Conservation (phyloP, 2,113 vertebrate species). For the Ariopsis seemanni region DNA sequence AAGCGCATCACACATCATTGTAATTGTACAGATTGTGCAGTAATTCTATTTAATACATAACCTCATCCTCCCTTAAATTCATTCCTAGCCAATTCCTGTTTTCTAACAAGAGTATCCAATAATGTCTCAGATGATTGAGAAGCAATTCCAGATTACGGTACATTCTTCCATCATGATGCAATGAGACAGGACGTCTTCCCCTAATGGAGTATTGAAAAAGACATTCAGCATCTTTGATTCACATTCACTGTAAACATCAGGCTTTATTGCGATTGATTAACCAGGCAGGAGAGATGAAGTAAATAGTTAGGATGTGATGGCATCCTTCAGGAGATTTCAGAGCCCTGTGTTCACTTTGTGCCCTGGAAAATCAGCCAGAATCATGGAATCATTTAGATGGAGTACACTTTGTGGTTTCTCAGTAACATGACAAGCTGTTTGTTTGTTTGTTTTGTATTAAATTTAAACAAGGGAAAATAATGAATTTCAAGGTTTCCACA, state of each 20-base stretch:
- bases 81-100: background rate
- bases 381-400: background rate
- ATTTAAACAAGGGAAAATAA: background rate
- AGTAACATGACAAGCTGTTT: background rate
- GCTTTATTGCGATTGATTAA: background rate
- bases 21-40: background rate
- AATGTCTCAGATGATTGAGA: background rate
- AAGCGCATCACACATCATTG: background rate
- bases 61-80: background rate
- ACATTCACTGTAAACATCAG: background rate
- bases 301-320: background rate
- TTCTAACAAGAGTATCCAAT: background rate
- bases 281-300: background rate
- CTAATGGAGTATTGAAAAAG: conserved; percentile 9
- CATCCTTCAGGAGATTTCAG: too few species aligned
- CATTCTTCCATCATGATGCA: background rate
- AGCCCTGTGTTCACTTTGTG: background rate
- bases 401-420: background rate
- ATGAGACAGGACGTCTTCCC: background rate
- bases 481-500: background rate
- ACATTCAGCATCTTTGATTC: conserved; percentile 5
- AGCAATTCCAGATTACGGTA: background rate
- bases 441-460: background rate
- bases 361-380: background rate
- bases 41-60: background rate